phyloP scores from a whole-genome alignment of 1,140 invertebrate genomes.

The Lerema accius region DNA sequence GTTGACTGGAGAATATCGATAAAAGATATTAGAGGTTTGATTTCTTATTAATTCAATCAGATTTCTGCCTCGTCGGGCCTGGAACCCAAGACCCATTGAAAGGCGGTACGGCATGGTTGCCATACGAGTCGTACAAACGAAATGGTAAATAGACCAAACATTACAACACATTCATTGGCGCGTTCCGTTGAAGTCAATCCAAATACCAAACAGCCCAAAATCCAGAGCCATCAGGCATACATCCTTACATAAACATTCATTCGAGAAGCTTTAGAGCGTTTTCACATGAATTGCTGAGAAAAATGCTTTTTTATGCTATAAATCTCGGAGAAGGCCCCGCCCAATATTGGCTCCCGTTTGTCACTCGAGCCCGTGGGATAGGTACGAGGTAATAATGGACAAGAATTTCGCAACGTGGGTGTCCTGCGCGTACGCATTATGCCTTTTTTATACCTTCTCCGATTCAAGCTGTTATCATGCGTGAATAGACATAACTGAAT shows the following conservation, averaged over 20 bases:
- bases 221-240: background rate
- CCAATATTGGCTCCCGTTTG: slow-evolving; percentile 65
- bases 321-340: slow-evolving; percentile 57
- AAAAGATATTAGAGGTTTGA: too few relatives aligned
- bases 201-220: too few relatives aligned
- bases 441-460: slow-evolving; percentile 59
- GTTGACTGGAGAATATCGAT: too few relatives aligned
- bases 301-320: slow-evolving; percentile 55
- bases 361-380: slow-evolving; percentile 75
- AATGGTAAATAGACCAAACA: too few relatives aligned
- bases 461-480: slow-evolving; percentile 15
- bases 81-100: too few relatives aligned
- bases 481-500: slow-evolving; percentile 3
- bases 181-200: too few relatives aligned
- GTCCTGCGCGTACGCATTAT: slow-evolving; percentile 65
- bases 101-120: too few relatives aligned
- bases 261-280: slow-evolving; percentile 37
- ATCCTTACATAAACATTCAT: slow-evolving; percentile 33
- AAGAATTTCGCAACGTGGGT: slow-evolving; percentile 72
- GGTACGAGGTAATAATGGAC: slow-evolving; percentile 59
- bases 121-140: too few relatives aligned
- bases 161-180: too few relatives aligned
- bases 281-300: slow-evolving; percentile 58
- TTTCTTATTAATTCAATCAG: too few relatives aligned
- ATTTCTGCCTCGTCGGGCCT: too few relatives aligned